Conservation (phyloP, 2,797 vertebrate species). For the Hirundo rustica region DNA sequence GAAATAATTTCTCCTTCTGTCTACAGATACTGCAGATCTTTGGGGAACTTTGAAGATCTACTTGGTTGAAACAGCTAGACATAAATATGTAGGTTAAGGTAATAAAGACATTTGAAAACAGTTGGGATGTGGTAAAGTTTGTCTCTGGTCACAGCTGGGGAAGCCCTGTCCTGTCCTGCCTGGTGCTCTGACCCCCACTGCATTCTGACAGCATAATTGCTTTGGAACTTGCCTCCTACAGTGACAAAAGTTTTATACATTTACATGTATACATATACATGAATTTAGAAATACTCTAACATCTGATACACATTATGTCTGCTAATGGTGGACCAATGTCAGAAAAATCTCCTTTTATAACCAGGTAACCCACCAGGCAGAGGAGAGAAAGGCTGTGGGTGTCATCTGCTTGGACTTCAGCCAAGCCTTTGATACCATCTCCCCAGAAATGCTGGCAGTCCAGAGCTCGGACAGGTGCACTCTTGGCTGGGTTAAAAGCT, state of each 20-base stretch:
- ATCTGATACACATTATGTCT: not conserved
- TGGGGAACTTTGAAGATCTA: not conserved
- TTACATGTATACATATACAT: too few relatives aligned
- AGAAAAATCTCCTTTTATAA: not conserved
- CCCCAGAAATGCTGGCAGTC: not conserved
- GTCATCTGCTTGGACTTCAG: not conserved
- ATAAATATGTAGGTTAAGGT: not conserved
- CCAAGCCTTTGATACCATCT: not conserved
- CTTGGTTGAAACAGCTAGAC: not conserved
- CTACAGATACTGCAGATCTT: not conserved
- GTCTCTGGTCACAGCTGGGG: not conserved
- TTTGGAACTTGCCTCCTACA: not conserved
- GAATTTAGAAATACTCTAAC: not conserved
- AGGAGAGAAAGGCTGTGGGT: not conserved
- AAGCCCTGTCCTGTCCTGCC: not conserved
- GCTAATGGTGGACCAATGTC: not conserved
- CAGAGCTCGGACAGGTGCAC: rapidly evolving
- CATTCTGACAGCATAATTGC: not conserved
- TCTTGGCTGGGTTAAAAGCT: not conserved
- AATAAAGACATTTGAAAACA: not conserved
- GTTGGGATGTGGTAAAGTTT: not conserved
- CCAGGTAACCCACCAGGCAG: rapidly evolving
- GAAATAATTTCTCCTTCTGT: not conserved
- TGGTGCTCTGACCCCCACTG: rapidly evolving
- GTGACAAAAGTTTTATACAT: not conserved